phyloP scores from a whole-genome alignment of 2,797 vertebrate genomes.

The Schizopygopsis malacanthus region DNA sequence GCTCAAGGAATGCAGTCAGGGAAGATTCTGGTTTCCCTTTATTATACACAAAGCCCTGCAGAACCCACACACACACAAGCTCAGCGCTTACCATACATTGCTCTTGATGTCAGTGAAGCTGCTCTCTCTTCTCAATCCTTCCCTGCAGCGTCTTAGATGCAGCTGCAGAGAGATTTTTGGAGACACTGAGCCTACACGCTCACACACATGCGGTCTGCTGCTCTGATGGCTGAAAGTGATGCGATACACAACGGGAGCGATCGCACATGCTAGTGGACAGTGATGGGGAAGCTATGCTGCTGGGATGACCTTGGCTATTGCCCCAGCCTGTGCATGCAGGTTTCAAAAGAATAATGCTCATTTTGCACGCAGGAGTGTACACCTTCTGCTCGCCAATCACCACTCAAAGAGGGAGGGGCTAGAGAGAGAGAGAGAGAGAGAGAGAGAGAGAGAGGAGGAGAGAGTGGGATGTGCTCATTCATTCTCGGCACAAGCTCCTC shows the following conservation, averaged over 20 bases:
- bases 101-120: constrained; percentile 67
- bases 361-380: constrained; percentile 57
- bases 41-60: constrained; percentile 2
- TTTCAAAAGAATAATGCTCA: constrained; percentile 63
- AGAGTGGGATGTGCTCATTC: constrained; percentile 31
- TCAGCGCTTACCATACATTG: constrained; percentile 83
- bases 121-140: constrained; percentile 57
- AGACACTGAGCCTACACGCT: constrained; percentile 59
- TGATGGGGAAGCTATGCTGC: constrained; percentile 71
- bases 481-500: constrained; percentile 64
- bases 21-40: neutral
- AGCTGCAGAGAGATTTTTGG: constrained; percentile 64
- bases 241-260: constrained; percentile 53
- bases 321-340: constrained; percentile 62
- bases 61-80: neutral
- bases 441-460: neutral
- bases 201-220: constrained; percentile 49
- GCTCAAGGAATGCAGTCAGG: constrained; percentile 30
- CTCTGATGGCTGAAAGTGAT: constrained; percentile 61
- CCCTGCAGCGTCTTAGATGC: constrained; percentile 67
- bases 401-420: constrained; percentile 43
- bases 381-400: constrained; percentile 55
- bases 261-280: constrained; percentile 61
- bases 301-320: constrained; percentile 80
- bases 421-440: constrained; percentile 36